Evolutionary conservation across 2,888 invertebrate genomes (phyloP).

Genomic region (Thysanoteuthis rhombus): DNA sequence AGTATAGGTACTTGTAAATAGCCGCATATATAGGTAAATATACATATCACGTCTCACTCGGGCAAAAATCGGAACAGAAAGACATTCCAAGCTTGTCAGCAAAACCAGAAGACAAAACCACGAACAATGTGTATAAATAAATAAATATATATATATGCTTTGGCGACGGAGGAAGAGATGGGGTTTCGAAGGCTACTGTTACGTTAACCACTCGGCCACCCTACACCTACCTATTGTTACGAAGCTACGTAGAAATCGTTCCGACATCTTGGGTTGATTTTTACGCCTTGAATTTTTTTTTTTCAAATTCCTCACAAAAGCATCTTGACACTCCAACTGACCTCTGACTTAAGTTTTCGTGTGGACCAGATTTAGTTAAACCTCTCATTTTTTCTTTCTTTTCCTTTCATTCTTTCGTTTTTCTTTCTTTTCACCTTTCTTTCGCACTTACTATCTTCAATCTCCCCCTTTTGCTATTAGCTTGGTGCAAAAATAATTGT

Average conservation of each 20-base stretch:
- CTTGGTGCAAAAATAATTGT: neutral
- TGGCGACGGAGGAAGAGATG: neutral
- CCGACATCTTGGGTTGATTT: neutral
- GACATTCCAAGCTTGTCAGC: neutral
- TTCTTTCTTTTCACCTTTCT: neutral
- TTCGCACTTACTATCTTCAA: neutral
- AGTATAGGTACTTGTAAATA: too few species aligned
- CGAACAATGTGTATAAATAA: neutral
- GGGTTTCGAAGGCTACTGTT: neutral
- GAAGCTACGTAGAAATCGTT: neutral
- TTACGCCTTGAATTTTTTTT: neutral
- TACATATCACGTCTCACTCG: neutral
- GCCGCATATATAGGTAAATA: too few species aligned
- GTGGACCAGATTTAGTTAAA: neutral
- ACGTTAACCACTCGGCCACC: too few species aligned
- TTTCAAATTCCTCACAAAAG: neutral
- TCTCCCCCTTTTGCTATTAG: neutral
- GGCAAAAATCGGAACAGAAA: neutral
- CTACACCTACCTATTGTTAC: too few species aligned
- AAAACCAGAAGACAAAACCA: neutral
- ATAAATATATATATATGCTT: neutral
- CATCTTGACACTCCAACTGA: neutral
- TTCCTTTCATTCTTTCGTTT: neutral
- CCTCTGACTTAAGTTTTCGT: neutral
- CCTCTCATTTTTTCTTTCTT: neutral